Evolutionary conservation across 2,888 invertebrate genomes (phyloP).

Genomic region (Apodemia hepburni): DNA sequence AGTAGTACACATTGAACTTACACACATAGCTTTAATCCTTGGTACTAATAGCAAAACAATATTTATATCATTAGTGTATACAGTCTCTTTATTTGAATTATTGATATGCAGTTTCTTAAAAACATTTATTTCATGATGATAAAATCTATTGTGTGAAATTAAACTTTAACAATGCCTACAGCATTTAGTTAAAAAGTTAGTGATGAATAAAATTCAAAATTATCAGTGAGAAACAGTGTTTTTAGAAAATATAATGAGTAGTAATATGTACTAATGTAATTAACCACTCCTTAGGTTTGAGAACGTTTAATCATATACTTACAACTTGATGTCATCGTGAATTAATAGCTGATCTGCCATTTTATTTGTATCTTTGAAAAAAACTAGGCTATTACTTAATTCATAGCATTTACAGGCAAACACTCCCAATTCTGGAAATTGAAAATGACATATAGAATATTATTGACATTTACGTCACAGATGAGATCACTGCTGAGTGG

Average conservation of each 20-base stretch:
- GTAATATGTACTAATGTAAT: constrained; percentile 19
- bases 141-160: too few species aligned
- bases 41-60: too few species aligned
- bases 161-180: too few species aligned
- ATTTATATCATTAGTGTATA: too few species aligned
- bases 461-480: constrained; percentile 2
- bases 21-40: too few species aligned
- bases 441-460: constrained; percentile 1
- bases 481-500: not conserved
- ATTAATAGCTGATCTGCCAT: constrained; percentile 83
- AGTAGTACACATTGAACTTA: too few species aligned
- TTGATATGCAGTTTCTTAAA: too few species aligned
- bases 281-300: constrained; percentile 19
- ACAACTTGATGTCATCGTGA: constrained; percentile 88
- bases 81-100: too few species aligned
- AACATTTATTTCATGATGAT: too few species aligned
- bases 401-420: constrained; percentile 29
- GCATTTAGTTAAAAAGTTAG: not conserved
- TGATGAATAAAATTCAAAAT: not conserved
- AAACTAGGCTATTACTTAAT: constrained; percentile 27
- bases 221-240: too few species aligned
- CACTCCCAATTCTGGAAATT: constrained; percentile 14
- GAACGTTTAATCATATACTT: constrained; percentile 53
- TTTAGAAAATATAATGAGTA: not conserved
- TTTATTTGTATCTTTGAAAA: constrained; percentile 31